Conservation (phyloP, 2,888 invertebrate species). For the Drosophila meridionalis region DNA sequence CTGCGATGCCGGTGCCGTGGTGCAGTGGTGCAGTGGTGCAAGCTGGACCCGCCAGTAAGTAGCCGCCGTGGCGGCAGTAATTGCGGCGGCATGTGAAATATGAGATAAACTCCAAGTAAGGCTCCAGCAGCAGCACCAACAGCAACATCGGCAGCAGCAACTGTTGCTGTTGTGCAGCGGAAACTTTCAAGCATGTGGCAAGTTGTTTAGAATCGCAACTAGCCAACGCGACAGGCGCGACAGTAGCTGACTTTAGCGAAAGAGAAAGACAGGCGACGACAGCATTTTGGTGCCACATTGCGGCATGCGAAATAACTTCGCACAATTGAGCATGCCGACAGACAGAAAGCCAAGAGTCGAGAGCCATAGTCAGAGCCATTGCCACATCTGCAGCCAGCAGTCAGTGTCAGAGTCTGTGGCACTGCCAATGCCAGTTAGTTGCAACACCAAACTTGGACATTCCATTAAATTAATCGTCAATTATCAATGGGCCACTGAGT, state of each 20-base stretch:
- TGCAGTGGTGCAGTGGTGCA: slow-evolving; percentile 28
- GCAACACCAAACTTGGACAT: slow-evolving; percentile 79
- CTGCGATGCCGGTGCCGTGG: slow-evolving; percentile 18
- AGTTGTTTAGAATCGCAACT: slow-evolving; percentile 81
- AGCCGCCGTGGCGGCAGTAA: slow-evolving; percentile 74
- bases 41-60: slow-evolving; percentile 56
- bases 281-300: slow-evolving; percentile 80
- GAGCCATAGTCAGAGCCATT: slow-evolving; percentile 6
- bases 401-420: slow-evolving; percentile 10
- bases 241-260: slow-evolving; percentile 18
- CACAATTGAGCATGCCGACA: slow-evolving; percentile 80
- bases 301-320: slow-evolving; percentile 82
- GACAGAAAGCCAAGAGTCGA: slow-evolving; percentile 16
- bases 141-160: background rate
- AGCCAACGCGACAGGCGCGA: slow-evolving; percentile 35
- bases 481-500: slow-evolving; percentile 67
- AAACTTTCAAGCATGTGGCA: slow-evolving; percentile 77
- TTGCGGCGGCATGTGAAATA: slow-evolving; percentile 81
- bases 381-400: background rate
- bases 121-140: slow-evolving; percentile 36
- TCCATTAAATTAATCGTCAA: slow-evolving; percentile 82
- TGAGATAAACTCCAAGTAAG: slow-evolving; percentile 82
- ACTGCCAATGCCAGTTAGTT: slow-evolving; percentile 22
- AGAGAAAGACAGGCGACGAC: slow-evolving; percentile 58
- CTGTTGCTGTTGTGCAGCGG: slow-evolving; percentile 38